phyloP scores from a whole-genome alignment of 2,888 invertebrate species.

The Cataglyphis rosenhaueri region DNA sequence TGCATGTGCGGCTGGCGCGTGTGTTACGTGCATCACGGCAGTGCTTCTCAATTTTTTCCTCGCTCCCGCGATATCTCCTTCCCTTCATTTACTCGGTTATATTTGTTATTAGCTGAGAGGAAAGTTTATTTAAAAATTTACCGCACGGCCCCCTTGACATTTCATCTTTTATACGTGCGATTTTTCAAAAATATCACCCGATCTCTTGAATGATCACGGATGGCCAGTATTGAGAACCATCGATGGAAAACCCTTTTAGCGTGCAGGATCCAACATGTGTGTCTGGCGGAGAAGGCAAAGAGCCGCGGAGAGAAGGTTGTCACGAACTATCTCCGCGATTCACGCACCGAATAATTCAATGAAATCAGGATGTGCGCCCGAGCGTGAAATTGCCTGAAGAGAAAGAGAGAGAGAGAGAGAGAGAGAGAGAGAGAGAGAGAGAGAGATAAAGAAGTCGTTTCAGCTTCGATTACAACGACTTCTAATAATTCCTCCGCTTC shows the following conservation, averaged over 20 bases:
- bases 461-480: constrained; percentile 32
- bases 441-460: constrained; percentile 14
- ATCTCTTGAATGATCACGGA: not conserved
- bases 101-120: not conserved
- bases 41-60: constrained; percentile 24
- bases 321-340: constrained; percentile 70
- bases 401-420: constrained; percentile 1
- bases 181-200: constrained; percentile 1
- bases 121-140: constrained; percentile 36
- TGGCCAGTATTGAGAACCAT: constrained; percentile 22
- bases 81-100: constrained; percentile 12
- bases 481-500: constrained; percentile 45
- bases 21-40: constrained; percentile 25
- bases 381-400: constrained; percentile 70
- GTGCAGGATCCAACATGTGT: constrained; percentile 30
- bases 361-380: constrained; percentile 69
- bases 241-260: not conserved
- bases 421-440: constrained; percentile 6
- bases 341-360: constrained; percentile 73
- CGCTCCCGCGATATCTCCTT: not conserved
- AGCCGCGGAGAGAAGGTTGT: constrained; percentile 60
- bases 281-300: constrained; percentile 42
- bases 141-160: not conserved
- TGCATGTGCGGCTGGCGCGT: constrained; percentile 28
- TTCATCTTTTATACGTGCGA: not conserved